Conservation (phyloP, 2,888 invertebrate genomes). For the Ichneumoninae sp. region DNA sequence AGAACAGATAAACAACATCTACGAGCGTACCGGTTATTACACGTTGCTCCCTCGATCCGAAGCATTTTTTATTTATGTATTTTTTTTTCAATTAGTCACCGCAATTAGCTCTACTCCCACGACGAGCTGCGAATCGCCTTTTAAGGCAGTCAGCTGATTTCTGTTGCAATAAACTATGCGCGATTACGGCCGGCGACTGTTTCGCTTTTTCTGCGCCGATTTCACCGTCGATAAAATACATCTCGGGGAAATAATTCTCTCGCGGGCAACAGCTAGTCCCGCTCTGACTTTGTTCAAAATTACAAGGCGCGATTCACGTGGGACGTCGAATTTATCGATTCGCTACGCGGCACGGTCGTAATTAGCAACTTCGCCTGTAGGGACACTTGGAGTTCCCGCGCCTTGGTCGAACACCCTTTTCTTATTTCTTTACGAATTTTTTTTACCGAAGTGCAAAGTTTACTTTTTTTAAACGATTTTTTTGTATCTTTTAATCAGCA, state of each 20-base stretch:
- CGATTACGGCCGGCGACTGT: constrained; percentile 11
- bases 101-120: constrained; percentile 45
- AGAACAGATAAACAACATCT: neutral
- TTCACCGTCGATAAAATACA: constrained; percentile 34
- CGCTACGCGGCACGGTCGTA: constrained; percentile 28
- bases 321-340: constrained; percentile 56
- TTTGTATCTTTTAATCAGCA: neutral
- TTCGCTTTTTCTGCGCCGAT: constrained; percentile 14
- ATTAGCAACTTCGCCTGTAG: constrained; percentile 52
- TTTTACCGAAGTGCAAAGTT: neutral
- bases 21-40: neutral
- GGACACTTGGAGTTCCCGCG: neutral
- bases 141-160: constrained; percentile 18
- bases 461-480: neutral
- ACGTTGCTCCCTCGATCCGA: neutral
- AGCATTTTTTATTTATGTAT: neutral
- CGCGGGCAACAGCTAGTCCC: neutral
- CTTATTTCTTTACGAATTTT: neutral
- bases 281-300: neutral
- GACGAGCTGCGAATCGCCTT: constrained; percentile 18
- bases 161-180: constrained; percentile 30
- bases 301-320: constrained; percentile 18
- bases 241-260: constrained; percentile 16
- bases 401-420: neutral
- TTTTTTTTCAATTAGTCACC: constrained; percentile 37